Base-by-base conservation (phyloP, 2,797 vertebrate genomes). In the Columba guinea region DNA sequence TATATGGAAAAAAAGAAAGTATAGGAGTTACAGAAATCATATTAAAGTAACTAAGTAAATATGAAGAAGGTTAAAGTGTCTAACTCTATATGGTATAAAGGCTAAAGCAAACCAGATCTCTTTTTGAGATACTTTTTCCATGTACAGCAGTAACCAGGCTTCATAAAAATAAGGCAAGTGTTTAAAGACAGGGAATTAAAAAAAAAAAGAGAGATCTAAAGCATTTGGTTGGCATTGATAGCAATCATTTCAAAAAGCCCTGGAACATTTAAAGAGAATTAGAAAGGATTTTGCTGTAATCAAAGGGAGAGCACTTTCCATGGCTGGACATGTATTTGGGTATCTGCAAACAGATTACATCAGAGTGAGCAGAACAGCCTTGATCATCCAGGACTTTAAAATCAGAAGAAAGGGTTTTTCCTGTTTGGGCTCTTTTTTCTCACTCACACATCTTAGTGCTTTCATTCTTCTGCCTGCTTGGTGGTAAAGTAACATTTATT, bases 201-300 rank as follows among this genome's bases (percentile, higher is more conserved):
- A 44, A 48, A 86, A 18, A 8, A 34, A 3, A 41, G 9, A 27
- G 49, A 85, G 55, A 94, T 89, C 93, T 95, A 86, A 96, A 91
- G 78, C 73, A 88, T 95, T 97, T 94, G 93, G 80, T 92, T 92
- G 84, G 75, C 94, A 91, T 90, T 96, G 94, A 95, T 92, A 97
- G 88, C 94, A 96, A 95, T 96, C 80, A 87, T 95, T 96, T 97
- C 92, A 93, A 91, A 97, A 97, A 94, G 82, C 69, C 87, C 89
- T 96, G 96, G 87, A 97, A 97, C 78, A 86, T 96, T 97, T 96
- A 96, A 95, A 96, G 89, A 94, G 84, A 97, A 97, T 96, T 95
- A 95, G 65, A 96, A 95, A 94, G 92, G 93, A 92, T 97, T 97
- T 96, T 96, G 69, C 89, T 80, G 86, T 84, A 97, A 89, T 96